Conservation (phyloP, 2,797 vertebrate genomes). For the Myotis pilosus region DNA sequence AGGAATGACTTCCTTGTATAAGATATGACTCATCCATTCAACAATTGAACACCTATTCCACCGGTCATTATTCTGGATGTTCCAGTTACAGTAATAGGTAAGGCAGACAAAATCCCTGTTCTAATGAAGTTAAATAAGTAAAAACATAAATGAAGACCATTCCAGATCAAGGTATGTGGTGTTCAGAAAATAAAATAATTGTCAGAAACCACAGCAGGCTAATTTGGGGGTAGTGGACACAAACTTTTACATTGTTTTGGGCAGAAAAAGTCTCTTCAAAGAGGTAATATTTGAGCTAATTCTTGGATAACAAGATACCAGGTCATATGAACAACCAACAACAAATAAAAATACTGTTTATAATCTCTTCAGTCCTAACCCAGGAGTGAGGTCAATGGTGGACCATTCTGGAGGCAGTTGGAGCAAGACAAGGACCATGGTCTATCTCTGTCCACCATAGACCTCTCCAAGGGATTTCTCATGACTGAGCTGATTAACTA, state of each 20-base stretch:
- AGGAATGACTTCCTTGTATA: neutral
- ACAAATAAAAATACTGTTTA: neutral
- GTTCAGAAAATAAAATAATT: neutral
- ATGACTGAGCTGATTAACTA: neutral
- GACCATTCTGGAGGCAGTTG: neutral
- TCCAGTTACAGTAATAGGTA: neutral
- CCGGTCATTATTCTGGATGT: neutral
- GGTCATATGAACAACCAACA: neutral
- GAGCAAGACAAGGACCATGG: neutral
- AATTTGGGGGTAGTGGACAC: neutral
- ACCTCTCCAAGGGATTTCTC: neutral
- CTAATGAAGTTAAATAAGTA: conserved; percentile 1
- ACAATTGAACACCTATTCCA: neutral
- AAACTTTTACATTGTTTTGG: neutral
- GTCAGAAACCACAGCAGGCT: neutral
- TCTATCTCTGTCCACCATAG: neutral
- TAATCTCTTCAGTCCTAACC: neutral
- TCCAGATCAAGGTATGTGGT: neutral
- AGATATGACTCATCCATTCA: conserved; percentile 12
- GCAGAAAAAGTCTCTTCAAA: neutral
- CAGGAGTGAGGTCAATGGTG: neutral
- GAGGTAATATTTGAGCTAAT: neutral
- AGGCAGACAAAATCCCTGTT: neutral
- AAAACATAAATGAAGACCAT: conserved; percentile 1
- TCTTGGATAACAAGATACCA: neutral